Base-by-base conservation (phyloP, 2,113 vertebrate genomes). In the Sciurus niger region DNA sequence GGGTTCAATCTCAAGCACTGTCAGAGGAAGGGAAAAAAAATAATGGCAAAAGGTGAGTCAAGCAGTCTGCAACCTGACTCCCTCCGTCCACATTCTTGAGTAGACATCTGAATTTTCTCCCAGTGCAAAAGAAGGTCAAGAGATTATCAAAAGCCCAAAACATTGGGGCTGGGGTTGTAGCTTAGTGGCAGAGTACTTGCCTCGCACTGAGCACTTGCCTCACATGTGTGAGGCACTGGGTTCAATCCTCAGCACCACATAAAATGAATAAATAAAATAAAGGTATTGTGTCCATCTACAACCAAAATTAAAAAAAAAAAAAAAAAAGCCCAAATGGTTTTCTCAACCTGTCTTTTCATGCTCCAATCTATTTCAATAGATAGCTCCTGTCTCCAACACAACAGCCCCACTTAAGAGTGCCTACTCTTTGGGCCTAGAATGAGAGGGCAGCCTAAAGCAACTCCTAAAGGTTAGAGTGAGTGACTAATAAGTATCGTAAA, bases 301-400 rank as follows among this genome's bases (percentile, higher is more conserved):
- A 48, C 7, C 8, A 46, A 46, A 46, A 46, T 46, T 58, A 37
- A 58, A 58, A 58, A 58, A 16, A 58, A 58, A 55, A 18, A 76
- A 8, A 76, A 76, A 85, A 70, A 43, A 40, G 32, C 17, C 40
- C 30, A 93, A 89, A 43, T 5, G 79, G 43, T 65, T 94, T 97
- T 94, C 60, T 76, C 24, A 91, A 88, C 8, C 40, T 95, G 74
- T 4, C 74, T 92, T 94, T 94, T 93, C 84, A 92, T 67, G 78
- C 12, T 58, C 40, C 4, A 65, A 34, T 83, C 95, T 95, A 89
- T 83, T 93, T 65, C 79, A 85, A 78, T 40, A 93, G 68, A 90
- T 25, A 55, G 60, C 25, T 95, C 18, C 76, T 94, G 92, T 60
- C 53, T 94, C 58, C 63, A 92, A n/a, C 30, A 91, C 63, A 77